phyloP scores from a whole-genome alignment of 2,888 invertebrate genomes.

The Stenodema calcarata region DNA sequence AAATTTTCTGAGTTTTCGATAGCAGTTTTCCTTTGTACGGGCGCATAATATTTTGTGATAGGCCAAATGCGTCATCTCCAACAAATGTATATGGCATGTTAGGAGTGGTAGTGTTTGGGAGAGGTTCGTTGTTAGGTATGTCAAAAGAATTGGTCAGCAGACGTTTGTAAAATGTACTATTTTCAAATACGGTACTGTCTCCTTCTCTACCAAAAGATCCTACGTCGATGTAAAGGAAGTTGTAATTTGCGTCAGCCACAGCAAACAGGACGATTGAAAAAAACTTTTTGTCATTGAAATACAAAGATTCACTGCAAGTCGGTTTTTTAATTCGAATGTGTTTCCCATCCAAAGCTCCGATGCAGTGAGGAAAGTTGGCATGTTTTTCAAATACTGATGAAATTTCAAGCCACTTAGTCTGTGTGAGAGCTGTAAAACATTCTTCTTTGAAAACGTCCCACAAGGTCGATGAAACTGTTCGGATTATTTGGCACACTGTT shows the following conservation, averaged over 20 bases:
- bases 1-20: slow-evolving; percentile 19
- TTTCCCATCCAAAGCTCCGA: slow-evolving; percentile 57
- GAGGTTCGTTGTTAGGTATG: slow-evolving; percentile 27
- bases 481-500: slow-evolving; percentile 40
- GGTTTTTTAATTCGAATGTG: slow-evolving; percentile 58
- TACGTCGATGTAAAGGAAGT: slow-evolving; percentile 45
- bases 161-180: slow-evolving; percentile 15
- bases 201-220: slow-evolving; percentile 44
- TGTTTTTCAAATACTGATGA: slow-evolving; percentile 49
- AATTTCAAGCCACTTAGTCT: slow-evolving; percentile 51
- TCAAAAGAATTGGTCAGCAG: slow-evolving; percentile 18
- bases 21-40: slow-evolving; percentile 12
- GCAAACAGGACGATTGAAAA: slow-evolving; percentile 41
- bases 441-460: slow-evolving; percentile 39
- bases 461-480: slow-evolving; percentile 25
- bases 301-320: slow-evolving; percentile 56
- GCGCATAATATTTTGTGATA: not conserved
- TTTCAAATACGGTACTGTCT: slow-evolving; percentile 36
- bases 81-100: not conserved
- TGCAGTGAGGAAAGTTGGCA: slow-evolving; percentile 57
- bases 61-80: slow-evolving; percentile 7
- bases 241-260: slow-evolving; percentile 49
- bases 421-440: slow-evolving; percentile 43
- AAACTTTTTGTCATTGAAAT: slow-evolving; percentile 57
- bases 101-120: slow-evolving; percentile 20